Evolutionary conservation across 2,888 invertebrate genomes (phyloP).

Genomic region (Thelaira solivaga): DNA sequence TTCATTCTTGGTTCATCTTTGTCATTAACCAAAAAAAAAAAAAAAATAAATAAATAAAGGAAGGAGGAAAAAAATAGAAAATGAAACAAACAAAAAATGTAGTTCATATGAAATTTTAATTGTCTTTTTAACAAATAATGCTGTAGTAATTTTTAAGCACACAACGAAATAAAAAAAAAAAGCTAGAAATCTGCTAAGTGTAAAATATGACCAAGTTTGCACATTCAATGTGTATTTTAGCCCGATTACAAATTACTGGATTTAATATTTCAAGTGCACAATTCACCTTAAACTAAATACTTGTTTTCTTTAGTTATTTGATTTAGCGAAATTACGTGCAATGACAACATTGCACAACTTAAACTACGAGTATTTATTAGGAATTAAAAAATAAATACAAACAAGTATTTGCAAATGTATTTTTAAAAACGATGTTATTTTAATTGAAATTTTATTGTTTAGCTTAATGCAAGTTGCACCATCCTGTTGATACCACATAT

Average conservation of each 20-base stretch:
- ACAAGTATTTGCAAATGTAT: too few relatives aligned
- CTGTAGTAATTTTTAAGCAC: too few relatives aligned
- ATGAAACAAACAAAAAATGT: constrained; percentile 10
- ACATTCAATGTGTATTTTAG: constrained; percentile 22
- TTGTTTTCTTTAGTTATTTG: too few relatives aligned
- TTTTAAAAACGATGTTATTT: too few relatives aligned
- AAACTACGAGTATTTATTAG: too few relatives aligned
- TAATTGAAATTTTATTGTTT: too few relatives aligned
- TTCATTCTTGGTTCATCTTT: constrained; percentile 34
- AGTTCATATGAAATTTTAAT: too few relatives aligned
- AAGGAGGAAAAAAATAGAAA: constrained; percentile 7
- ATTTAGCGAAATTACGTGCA: neutral
- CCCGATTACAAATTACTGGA: constrained; percentile 24
- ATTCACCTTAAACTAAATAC: constrained; percentile 2
- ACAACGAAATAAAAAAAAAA: too few relatives aligned
- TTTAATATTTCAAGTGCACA: constrained; percentile 29
- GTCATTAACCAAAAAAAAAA: constrained; percentile 3
- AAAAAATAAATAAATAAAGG: neutral
- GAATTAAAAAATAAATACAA: too few relatives aligned
- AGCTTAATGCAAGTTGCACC: too few relatives aligned
- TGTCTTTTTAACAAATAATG: too few relatives aligned
- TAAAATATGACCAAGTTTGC: constrained; percentile 13
- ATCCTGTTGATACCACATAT: too few relatives aligned
- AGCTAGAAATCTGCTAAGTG: neutral
- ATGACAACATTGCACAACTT: neutral